phyloP scores from a whole-genome alignment of 2,888 invertebrate species.

The Sepioteuthis lessoniana region DNA sequence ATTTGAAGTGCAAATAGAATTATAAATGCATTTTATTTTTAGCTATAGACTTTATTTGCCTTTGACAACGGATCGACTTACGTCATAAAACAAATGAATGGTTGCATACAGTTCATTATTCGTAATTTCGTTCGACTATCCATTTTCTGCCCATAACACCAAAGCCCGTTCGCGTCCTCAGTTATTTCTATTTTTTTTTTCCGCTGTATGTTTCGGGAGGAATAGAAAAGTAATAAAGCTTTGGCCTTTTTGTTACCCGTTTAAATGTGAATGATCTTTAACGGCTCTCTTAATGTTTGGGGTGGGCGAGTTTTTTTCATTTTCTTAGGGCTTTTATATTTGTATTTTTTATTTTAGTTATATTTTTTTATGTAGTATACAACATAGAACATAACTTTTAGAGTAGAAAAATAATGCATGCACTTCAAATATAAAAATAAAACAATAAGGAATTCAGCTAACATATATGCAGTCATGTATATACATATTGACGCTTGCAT shows the following conservation, averaged over 20 bases:
- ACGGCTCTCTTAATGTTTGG: not conserved
- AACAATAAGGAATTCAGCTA: not conserved
- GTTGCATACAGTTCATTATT: not conserved
- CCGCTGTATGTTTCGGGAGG: not conserved
- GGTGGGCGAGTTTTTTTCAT: not conserved
- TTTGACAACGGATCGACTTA: slow-evolving; percentile 9
- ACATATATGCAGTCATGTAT: too few species aligned
- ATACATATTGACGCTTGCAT: too few species aligned
- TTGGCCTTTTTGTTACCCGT: not conserved
- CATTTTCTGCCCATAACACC: not conserved
- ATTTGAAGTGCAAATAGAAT: slow-evolving; percentile 33
- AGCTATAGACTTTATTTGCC: slow-evolving; percentile 21
- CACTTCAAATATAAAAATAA: not conserved
- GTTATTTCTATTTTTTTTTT: not conserved
- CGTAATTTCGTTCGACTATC: slow-evolving; percentile 20
- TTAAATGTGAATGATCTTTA: slow-evolving; percentile 23
- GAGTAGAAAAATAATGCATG: not conserved
- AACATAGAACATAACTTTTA: not conserved
- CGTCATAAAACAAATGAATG: slow-evolving; percentile 33
- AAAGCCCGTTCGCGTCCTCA: not conserved
- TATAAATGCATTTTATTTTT: slow-evolving; percentile 23
- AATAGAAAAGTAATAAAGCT: not conserved
- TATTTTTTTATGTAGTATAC: not conserved
- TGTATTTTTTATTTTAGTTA: not conserved
- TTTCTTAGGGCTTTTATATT: not conserved